Evolutionary conservation across 2,797 vertebrate species (phyloP), one percentile per base, ranked within the genome.

Genomic region (Mergus octosetaceus): DNA sequence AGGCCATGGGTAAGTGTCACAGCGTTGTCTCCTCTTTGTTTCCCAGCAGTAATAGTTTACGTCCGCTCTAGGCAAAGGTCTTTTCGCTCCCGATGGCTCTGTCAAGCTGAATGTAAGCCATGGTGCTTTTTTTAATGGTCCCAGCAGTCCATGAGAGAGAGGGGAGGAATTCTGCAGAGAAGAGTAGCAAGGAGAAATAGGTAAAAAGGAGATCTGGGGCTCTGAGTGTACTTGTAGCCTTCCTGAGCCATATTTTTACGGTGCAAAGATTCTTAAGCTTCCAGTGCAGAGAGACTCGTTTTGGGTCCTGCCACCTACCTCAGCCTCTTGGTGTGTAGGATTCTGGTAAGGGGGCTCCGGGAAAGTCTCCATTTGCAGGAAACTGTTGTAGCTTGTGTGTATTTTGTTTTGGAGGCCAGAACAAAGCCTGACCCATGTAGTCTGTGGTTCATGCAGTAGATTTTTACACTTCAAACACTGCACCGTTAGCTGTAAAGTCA

Each of bases 1-100:
- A 99, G 97, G 99, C 99, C 85, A 99, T 99, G 99, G 99, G 99
- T 99, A 87, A 60, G 93, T 97, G 69, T 94, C 71, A 53, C n/a
- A 30, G 12, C n/a, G 36, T 47, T 69, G 54, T 27, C 36, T 72
- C 30, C 3, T 41, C 53, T 78, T 79, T 79, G 28, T 34, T 83
- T 85, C 57, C 18, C 5, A 4, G 45, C 57, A 14, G 25, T 62
- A 64, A 32, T 25, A 60, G 22, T 70, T 91, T 76, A 4, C 68
- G 36, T 89, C 28, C 25, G n/a, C 62, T 83, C 34, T 79, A 56
- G 39, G 20, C 10, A 36, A 47, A 85, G 22, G 85, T 32, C 1
- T 27, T 85, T 89, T 86, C 61, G 22, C 30, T 71, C 64, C 54
- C 10, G 11, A 28, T 54, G 38, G 51, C 34, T 87, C 38, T 64